Evolutionary conservation across 2,797 vertebrate genomes (phyloP), one percentile per base, ranked within the genome.

Genomic region (Pseudochirops corinnae): DNA sequence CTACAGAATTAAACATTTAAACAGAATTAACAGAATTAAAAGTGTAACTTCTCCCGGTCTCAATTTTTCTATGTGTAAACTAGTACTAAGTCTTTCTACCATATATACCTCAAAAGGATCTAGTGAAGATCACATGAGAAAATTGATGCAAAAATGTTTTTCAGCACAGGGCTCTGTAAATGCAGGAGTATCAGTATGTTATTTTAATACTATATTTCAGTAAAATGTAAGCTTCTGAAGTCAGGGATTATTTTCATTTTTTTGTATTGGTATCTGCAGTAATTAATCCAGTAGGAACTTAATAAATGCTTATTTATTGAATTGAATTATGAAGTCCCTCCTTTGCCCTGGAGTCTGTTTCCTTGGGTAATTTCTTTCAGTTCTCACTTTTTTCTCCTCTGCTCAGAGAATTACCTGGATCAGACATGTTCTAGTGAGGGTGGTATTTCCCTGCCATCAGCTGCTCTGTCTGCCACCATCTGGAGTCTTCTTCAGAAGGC

Each of bases 371-470:
- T 67, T 95, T 0, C 52, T 82, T 93, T 94, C 60, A 93, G 67
- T 96, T 46, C 39, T 3, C 1, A 4, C 33, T 96, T 97, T 55
- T 96, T 28, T 91, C n/a, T 57, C 94, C 6, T n/a, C 52, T 60
- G 82, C 91, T 94, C 92, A 87, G 90, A 26, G 28, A 55, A 10
- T 62, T 95, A 39, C 55, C 39, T 26, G 94, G 57, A 33, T 28
- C 5, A 52, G 82, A 90, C 31, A 16, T 29, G 56, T 13, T 74
- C 28, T 24, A 18, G 9, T 26, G 74, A 87, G 31, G n/a, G 31
- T 56, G 94, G 2, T 9, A 0, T 94, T 91, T 50, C 31, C 6
- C 67, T 18, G 5, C 18, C n/a, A 39, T 6, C 9, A 24, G 55
- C 46, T 90, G 67, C 52, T 57, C 33, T 90, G 21, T 82, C 14